Percentiles rank a stretch among this genome's conserved stretches.
Evolutionary conservation across 2,797 vertebrate species (phyloP).

Genomic region (Liparis tanakae): DNA sequence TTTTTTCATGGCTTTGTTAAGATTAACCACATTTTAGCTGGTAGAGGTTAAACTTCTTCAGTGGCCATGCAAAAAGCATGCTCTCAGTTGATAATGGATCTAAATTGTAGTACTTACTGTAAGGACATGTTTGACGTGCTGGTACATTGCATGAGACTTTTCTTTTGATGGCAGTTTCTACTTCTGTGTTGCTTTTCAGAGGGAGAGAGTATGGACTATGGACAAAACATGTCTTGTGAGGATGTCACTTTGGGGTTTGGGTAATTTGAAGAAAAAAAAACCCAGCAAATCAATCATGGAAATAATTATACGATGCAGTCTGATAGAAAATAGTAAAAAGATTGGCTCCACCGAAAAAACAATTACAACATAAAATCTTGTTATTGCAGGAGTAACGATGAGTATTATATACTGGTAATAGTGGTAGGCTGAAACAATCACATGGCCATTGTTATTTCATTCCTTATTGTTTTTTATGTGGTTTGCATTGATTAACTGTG

Average conservation of each 20-base stretch:
- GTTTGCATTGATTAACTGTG: too few species aligned
- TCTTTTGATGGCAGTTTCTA: background rate
- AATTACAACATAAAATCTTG: background rate
- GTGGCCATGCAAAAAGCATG: background rate
- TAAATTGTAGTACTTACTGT: background rate
- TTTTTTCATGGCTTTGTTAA: conserved; percentile 14
- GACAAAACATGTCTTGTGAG: background rate
- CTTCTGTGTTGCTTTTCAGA: background rate
- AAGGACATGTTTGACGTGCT: background rate
- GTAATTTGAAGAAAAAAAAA: background rate
- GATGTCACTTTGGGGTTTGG: background rate
- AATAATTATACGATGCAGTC: background rate
- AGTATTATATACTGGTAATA: too few species aligned
- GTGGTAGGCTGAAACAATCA: too few species aligned
- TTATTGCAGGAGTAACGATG: too few species aligned
- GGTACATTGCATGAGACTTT: background rate
- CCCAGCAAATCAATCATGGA: background rate
- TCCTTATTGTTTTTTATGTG: too few species aligned
- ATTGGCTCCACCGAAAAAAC: background rate
- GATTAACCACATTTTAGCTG: background rate
- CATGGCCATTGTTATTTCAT: too few species aligned
- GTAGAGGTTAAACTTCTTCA: conserved; percentile 4
- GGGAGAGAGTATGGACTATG: background rate
- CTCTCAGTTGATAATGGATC: background rate
- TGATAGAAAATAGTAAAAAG: background rate